These are phyloP conservation scores for Luscinia luscinia DNA, from an alignment of 2,797 vertebrate species.

Conservation along the genomic window DNA sequence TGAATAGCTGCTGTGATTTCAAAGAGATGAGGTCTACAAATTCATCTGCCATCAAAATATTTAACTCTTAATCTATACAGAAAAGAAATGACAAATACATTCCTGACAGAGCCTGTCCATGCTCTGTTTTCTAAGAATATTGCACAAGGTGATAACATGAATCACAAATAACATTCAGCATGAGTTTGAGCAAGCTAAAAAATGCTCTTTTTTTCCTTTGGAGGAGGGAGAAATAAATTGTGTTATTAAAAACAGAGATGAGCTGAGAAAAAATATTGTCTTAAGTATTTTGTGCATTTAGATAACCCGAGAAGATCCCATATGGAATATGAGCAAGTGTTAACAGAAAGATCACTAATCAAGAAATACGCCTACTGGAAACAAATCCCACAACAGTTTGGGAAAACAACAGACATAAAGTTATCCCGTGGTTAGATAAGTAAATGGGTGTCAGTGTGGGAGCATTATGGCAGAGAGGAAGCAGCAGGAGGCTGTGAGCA, in stretches of 20 bases:
- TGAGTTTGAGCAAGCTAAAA: background rate
- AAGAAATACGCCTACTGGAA: slow-evolving; percentile 38
- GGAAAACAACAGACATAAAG: slow-evolving; percentile 18
- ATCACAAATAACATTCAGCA: background rate
- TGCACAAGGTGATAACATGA: background rate
- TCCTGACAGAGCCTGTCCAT: background rate
- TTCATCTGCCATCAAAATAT: background rate
- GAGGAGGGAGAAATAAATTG: background rate
- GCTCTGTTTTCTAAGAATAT: background rate
- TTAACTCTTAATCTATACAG: slow-evolving; percentile 1
- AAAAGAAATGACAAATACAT: slow-evolving; percentile 22
- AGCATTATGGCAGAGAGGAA: background rate
- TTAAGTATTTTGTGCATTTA: slow-evolving; percentile 19
- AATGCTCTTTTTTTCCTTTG: background rate
- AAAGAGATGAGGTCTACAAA: background rate
- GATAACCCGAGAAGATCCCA: slow-evolving; percentile 26
- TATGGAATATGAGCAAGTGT: slow-evolving; percentile 52
- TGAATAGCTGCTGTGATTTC: slow-evolving; percentile 1
- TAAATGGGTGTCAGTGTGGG: background rate
- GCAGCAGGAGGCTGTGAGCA: background rate
- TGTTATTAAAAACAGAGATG: background rate
- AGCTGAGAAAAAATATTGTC: background rate
- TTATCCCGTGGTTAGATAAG: background rate
- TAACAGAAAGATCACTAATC: slow-evolving; percentile 54
- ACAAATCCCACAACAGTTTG: slow-evolving; percentile 21